These are phyloP conservation scores for Barypeithes pellucidus DNA, from an alignment of 2,888 invertebrate genomes.

Conservation along the genomic window DNA sequence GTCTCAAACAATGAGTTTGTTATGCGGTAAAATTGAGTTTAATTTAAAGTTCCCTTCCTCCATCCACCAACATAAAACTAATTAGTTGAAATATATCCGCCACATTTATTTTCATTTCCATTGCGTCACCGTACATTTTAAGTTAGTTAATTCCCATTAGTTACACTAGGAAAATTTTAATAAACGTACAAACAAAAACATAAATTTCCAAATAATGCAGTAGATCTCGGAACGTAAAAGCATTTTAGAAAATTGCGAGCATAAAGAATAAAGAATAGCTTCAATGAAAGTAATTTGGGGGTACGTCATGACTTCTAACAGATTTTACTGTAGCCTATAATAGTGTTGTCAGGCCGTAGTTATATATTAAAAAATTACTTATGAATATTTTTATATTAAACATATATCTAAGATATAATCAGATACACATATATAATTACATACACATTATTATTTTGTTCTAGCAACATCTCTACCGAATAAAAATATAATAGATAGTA, in stretches of 20 bases:
- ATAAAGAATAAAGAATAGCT: conserved; percentile 38
- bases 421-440: too few species aligned
- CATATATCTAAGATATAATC: too few species aligned
- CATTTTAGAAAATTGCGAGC: conserved; percentile 44
- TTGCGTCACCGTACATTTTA: conserved; percentile 32
- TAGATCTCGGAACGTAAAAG: conserved; percentile 27
- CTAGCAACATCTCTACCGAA: too few species aligned
- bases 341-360: too few species aligned
- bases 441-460: too few species aligned
- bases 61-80: conserved; percentile 40
- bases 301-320: not conserved
- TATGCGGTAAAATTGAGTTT: not conserved
- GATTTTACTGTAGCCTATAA: not conserved
- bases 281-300: conserved; percentile 35
- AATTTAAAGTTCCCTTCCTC: conserved; percentile 14
- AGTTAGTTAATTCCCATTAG: conserved; percentile 48
- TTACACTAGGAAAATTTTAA: conserved; percentile 43
- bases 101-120: conserved; percentile 47
- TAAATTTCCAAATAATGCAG: conserved; percentile 42
- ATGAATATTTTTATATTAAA: too few species aligned
- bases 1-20: not conserved
- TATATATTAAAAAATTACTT: too few species aligned
- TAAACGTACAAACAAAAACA: conserved; percentile 51
- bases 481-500: too few species aligned
- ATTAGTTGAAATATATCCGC: conserved; percentile 45